phyloP scores from a whole-genome alignment of 2,888 invertebrate genomes.

The Ormia ochracea region DNA sequence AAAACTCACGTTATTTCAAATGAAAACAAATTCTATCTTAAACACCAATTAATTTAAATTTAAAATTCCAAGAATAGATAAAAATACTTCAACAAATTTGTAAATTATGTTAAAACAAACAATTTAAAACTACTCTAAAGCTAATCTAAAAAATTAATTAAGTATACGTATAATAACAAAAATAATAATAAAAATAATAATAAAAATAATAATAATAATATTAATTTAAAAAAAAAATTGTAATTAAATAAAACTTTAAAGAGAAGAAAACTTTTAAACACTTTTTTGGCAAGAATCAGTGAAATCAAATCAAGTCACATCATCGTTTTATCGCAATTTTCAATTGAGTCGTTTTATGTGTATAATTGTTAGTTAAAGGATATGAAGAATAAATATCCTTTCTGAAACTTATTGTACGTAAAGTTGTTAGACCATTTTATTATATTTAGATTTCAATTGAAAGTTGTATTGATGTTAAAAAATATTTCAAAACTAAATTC shows the following conservation, averaged over 20 bases:
- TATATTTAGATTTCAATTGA: constrained; percentile 44
- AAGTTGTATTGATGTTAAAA: constrained; percentile 54
- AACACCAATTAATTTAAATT: constrained; percentile 57
- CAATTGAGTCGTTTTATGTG: constrained; percentile 44
- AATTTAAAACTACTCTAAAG: constrained; percentile 26
- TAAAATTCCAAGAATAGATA: constrained; percentile 39
- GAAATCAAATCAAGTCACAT: constrained; percentile 24
- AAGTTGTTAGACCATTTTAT: constrained; percentile 26
- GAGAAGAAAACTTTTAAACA: constrained; percentile 23
- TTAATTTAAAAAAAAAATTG: constrained; percentile 23
- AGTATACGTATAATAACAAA: too few relatives aligned
- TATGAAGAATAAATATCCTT: not conserved
- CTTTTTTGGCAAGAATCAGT: constrained; percentile 44
- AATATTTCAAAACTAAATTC: constrained; percentile 51
- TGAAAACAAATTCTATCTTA: constrained; percentile 46
- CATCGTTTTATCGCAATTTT: constrained; percentile 50
- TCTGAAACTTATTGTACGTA: constrained; percentile 26
- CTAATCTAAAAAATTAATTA: constrained; percentile 2
- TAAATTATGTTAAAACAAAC: constrained; percentile 61
- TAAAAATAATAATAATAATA: not conserved
- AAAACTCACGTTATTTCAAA: constrained; percentile 50
- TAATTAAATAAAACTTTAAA: constrained; percentile 47
- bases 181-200: too few relatives aligned
- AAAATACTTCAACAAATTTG: constrained; percentile 24
- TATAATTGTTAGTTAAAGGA: constrained; percentile 16